A percentile compares a stretch with the other conserved stretches of the same genome.
Evolutionary conservation across 2,888 invertebrate genomes (phyloP).

Genomic region (Elegia similella): DNA sequence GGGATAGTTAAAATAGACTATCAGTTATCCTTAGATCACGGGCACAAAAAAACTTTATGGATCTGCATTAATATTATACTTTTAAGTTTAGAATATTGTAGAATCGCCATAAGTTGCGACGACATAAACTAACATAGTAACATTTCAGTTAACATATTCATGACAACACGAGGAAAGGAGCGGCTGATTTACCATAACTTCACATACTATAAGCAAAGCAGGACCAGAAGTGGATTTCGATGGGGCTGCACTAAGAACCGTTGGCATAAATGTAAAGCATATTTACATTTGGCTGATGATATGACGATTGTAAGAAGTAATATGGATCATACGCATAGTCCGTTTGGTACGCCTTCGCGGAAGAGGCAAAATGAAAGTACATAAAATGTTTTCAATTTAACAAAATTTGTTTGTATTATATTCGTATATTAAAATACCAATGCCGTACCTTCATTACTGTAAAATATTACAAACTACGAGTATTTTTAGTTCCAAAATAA

Average conservation of each 20-base stretch:
- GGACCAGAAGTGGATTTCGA: slow-evolving; percentile 63
- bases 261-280: slow-evolving; percentile 72
- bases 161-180: slow-evolving; percentile 72
- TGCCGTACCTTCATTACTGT: not conserved
- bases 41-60: not conserved
- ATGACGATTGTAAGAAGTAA: slow-evolving; percentile 70
- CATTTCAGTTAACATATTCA: slow-evolving; percentile 77
- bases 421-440: not conserved
- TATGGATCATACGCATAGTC: slow-evolving; percentile 67
- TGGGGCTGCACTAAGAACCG: slow-evolving; percentile 77
- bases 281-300: slow-evolving; percentile 67
- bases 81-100: not conserved
- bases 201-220: slow-evolving; percentile 72
- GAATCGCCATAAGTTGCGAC: not conserved
- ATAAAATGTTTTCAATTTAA: not conserved
- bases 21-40: too few species aligned
- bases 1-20: too few species aligned
- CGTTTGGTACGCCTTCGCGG: slow-evolving; percentile 37
- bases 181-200: slow-evolving; percentile 62
- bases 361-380: slow-evolving; percentile 5
- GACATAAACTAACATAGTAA: slow-evolving; percentile 25
- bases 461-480: not conserved
- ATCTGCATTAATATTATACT: not conserved
- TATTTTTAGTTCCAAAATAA: not conserved
- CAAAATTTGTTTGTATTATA: not conserved